Conservation (phyloP, 2,797 vertebrate species). For the Sebastes taczanowskii region DNA sequence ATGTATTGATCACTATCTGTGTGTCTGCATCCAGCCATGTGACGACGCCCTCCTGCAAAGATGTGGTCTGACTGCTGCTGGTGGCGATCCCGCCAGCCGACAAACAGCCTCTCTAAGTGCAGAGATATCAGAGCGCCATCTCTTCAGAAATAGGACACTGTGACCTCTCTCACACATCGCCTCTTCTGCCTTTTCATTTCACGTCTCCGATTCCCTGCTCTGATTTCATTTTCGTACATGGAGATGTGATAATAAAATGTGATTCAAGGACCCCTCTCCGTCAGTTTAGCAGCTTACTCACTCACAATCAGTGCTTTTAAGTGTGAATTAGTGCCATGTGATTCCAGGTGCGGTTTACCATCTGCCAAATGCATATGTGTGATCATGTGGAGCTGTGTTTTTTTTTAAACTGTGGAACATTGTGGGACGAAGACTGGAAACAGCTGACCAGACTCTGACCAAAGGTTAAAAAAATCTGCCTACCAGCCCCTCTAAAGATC, state of each 20-base stretch:
- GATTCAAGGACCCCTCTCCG: constrained; percentile 29
- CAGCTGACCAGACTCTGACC: background rate
- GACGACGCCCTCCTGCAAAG: background rate
- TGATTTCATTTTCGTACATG: constrained; percentile 49
- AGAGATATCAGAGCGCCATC: constrained; percentile 50
- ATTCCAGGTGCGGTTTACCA: background rate
- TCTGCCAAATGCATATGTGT: constrained; percentile 10
- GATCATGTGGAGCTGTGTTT: background rate
- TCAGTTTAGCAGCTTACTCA: constrained; percentile 18
- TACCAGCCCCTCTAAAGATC: background rate
- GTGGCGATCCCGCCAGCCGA: constrained; percentile 19
- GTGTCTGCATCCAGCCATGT: constrained; percentile 1
- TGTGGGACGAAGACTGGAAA: background rate
- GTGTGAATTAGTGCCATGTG: background rate
- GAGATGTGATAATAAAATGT: constrained; percentile 40
- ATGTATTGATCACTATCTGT: constrained; percentile 19
- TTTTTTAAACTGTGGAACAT: background rate
- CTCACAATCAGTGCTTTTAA: constrained; percentile 14
- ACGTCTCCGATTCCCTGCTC: constrained; percentile 25
- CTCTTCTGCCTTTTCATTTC: constrained; percentile 37
- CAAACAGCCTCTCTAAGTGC: constrained; percentile 28
- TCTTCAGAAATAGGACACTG: constrained; percentile 46
- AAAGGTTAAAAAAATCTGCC: background rate
- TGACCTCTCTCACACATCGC: constrained; percentile 35
- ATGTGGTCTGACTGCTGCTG: constrained; percentile 10